phyloP scores from a whole-genome alignment of 2,888 invertebrate species.

The Coenonympha glycerion region DNA sequence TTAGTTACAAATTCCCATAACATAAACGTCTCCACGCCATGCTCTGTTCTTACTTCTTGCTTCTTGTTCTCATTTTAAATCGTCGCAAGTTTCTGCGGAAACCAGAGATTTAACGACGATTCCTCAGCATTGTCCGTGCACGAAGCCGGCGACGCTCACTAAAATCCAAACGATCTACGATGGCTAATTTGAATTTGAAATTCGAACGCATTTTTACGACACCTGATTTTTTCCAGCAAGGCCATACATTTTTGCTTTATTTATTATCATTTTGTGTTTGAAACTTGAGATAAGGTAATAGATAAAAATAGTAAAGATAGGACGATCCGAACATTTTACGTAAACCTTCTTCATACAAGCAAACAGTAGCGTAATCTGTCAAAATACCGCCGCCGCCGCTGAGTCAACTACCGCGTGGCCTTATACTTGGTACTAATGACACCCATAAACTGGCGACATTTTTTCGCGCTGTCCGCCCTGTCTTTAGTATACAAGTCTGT shows the following conservation, averaged over 20 bases:
- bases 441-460: no score
- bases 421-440: no score
- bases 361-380: no score
- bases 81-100: slow-evolving; percentile 66
- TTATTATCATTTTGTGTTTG: not conserved
- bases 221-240: slow-evolving; percentile 24
- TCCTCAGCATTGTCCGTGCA: slow-evolving; percentile 71
- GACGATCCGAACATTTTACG: no score
- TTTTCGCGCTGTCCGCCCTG: no score
- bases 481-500: no score
- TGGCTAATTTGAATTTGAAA: slow-evolving; percentile 67
- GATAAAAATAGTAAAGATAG: no score
- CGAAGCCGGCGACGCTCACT: slow-evolving; percentile 53
- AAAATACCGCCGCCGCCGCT: no score
- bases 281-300: not conserved
- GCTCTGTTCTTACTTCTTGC: slow-evolving; percentile 29
- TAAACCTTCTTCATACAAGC: no score
- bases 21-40: slow-evolving; percentile 38
- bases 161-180: slow-evolving; percentile 50
- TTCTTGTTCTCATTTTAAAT: slow-evolving; percentile 66
- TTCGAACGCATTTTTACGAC: slow-evolving; percentile 48
- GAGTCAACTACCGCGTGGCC: no score
- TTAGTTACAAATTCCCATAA: no score
- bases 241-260: not conserved
- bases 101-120: slow-evolving; percentile 68